phyloP scores from a whole-genome alignment of 2,888 invertebrate genomes.

The Ptycholaimellus sp. region DNA sequence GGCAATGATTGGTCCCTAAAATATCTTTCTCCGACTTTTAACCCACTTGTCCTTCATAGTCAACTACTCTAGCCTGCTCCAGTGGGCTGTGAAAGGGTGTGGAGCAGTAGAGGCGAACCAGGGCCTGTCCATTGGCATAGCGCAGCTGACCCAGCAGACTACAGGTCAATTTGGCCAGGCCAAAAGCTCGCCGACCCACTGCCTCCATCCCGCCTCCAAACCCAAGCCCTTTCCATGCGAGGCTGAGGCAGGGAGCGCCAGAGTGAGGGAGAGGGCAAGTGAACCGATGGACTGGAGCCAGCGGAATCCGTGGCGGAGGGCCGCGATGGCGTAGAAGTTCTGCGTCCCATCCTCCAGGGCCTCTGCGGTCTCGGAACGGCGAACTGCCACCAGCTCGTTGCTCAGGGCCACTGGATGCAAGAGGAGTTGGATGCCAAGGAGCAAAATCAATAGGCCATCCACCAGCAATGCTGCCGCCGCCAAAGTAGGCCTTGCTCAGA shows the following conservation, averaged over 20 bases:
- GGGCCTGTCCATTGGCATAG: constrained; percentile 10
- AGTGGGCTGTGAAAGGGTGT: neutral
- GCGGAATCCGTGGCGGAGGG: constrained; percentile 57
- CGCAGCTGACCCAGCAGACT: constrained; percentile 4
- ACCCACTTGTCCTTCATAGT: constrained; percentile 4
- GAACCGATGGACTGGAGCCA: constrained; percentile 41
- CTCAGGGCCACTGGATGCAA: too few species aligned
- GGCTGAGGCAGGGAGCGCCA: neutral
- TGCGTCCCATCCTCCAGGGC: constrained; percentile 84
- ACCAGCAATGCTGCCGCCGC: too few species aligned
- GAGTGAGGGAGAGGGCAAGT: neutral
- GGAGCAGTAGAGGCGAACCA: constrained; percentile 3
- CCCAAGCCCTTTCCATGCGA: neutral
- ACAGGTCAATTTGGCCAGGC: constrained; percentile 4
- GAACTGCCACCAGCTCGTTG: too few species aligned
- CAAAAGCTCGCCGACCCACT: constrained; percentile 9
- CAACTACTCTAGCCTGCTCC: neutral
- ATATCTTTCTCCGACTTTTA: constrained; percentile 7
- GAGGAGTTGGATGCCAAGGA: neutral
- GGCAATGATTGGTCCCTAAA: constrained; percentile 61
- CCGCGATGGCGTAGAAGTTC: constrained; percentile 56
- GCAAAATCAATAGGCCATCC: too few species aligned
- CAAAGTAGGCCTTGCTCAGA: constrained; percentile 51
- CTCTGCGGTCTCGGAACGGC: too few species aligned
- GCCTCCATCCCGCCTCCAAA: constrained; percentile 13